phyloP scores from a whole-genome alignment of 2,888 invertebrate genomes.

The Lepidocyrtinus sp. region DNA sequence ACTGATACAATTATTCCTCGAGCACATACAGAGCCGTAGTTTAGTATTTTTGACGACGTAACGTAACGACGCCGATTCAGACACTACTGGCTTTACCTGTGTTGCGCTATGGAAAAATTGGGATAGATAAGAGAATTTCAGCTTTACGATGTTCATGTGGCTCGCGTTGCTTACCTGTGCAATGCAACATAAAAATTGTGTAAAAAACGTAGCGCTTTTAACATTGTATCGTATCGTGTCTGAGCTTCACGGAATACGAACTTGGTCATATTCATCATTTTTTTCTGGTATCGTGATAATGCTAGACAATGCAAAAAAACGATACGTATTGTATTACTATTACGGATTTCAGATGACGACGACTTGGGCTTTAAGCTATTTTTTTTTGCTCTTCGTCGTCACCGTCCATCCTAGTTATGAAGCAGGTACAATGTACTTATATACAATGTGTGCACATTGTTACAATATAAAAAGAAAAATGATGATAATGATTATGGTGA shows the following conservation, averaged over 20 bases:
- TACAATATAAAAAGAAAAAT: too few relatives aligned
- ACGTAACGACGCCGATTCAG: constrained; percentile 51
- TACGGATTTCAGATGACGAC: constrained; percentile 4
- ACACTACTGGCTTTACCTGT: constrained; percentile 43
- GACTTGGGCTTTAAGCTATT: neutral
- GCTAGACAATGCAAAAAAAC: constrained; percentile 13
- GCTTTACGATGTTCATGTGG: constrained; percentile 13
- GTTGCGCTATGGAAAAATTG: constrained; percentile 38
- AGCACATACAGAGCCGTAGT: constrained; percentile 20
- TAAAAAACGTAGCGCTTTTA: neutral
- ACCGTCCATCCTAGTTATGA: neutral
- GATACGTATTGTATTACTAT: constrained; percentile 7
- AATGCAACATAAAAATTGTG: constrained; percentile 8
- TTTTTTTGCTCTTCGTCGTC: neutral
- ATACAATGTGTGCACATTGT: neutral
- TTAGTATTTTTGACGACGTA: constrained; percentile 39
- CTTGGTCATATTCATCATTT: constrained; percentile 14
- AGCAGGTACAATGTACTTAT: too few relatives aligned
- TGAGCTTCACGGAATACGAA: constrained; percentile 2
- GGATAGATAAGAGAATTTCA: constrained; percentile 11
- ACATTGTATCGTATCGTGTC: neutral
- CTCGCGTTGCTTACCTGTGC: constrained; percentile 5
- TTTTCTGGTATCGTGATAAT: constrained; percentile 7
- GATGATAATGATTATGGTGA: neutral
- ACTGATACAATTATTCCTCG: neutral